Percentiles rank a stretch among this genome's conserved stretches.
Conservation (phyloP, 2,888 invertebrate species). For the Trachelus iudaicus region DNA sequence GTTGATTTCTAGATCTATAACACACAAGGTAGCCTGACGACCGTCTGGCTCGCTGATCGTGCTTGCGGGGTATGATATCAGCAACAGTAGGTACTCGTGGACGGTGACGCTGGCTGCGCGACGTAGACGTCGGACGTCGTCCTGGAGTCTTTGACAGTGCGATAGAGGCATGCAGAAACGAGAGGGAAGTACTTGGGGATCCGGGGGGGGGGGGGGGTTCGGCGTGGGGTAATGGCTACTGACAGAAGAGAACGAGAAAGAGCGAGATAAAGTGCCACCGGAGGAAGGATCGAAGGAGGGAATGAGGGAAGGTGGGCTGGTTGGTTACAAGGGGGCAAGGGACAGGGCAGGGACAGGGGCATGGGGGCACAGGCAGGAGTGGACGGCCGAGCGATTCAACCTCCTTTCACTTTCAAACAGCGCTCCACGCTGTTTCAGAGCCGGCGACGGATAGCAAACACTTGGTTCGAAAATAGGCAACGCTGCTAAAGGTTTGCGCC, state of each 20-base stretch:
- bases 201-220: constrained; percentile 18
- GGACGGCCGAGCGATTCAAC: constrained; percentile 62
- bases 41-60: constrained; percentile 1
- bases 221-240: constrained; percentile 28
- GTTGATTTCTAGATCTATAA: neutral
- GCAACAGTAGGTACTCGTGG: constrained; percentile 1
- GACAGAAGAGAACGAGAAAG: constrained; percentile 18
- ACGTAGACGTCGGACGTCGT: neutral
- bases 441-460: constrained; percentile 21
- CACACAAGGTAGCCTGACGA: neutral
- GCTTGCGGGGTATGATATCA: constrained; percentile 23
- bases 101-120: neutral
- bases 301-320: constrained; percentile 8
- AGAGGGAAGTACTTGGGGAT: constrained; percentile 1
- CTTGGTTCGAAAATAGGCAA: constrained; percentile 55
- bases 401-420: constrained; percentile 66
- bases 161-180: constrained; percentile 15
- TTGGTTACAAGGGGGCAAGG: neutral
- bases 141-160: constrained; percentile 14
- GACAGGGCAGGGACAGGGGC: constrained; percentile 1
- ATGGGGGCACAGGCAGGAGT: constrained; percentile 45
- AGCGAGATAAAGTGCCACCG: neutral
- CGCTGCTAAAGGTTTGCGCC: constrained; percentile 40
- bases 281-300: neutral
- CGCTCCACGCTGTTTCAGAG: constrained; percentile 24